Percentiles rank a stretch among this genome's conserved stretches.
These are phyloP conservation scores for Cheilosia urbana DNA, from an alignment of 2,888 invertebrate species.

Conservation along the genomic window DNA sequence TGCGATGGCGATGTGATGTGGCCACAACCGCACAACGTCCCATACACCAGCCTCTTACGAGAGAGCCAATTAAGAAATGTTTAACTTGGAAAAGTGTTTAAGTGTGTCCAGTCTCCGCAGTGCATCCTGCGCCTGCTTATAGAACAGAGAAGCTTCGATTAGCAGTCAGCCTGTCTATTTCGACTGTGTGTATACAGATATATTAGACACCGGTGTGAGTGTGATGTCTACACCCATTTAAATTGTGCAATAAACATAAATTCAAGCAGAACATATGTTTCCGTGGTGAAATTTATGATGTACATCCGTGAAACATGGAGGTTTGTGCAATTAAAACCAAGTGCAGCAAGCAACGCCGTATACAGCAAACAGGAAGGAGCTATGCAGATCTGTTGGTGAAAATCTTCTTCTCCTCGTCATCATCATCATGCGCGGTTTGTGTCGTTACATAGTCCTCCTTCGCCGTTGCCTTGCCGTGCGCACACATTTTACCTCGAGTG, in stretches of 20 bases:
- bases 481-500: constrained; percentile 28
- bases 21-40: constrained; percentile 44
- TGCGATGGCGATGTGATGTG: constrained; percentile 26
- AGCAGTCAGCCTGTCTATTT: constrained; percentile 30
- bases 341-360: constrained; percentile 22
- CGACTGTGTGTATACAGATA: neutral
- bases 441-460: neutral
- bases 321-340: constrained; percentile 72
- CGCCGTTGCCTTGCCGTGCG: neutral
- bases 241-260: constrained; percentile 74
- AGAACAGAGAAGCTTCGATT: constrained; percentile 52
- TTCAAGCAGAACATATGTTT: constrained; percentile 73
- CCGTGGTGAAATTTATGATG: constrained; percentile 74
- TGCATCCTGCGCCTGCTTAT: constrained; percentile 40
- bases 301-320: constrained; percentile 72
- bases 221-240: constrained; percentile 73
- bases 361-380: constrained; percentile 31
- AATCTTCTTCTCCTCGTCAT: constrained; percentile 30
- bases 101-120: constrained; percentile 51
- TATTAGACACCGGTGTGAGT: constrained; percentile 15
- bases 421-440: neutral
- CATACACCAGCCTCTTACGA: constrained; percentile 62
- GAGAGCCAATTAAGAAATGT: constrained; percentile 75
- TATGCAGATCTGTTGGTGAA: constrained; percentile 15
- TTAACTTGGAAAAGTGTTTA: constrained; percentile 72